These are phyloP conservation scores for Nothobranchius furzeri DNA, from an alignment of 2,113 vertebrate genomes.

Conservation along the genomic window DNA sequence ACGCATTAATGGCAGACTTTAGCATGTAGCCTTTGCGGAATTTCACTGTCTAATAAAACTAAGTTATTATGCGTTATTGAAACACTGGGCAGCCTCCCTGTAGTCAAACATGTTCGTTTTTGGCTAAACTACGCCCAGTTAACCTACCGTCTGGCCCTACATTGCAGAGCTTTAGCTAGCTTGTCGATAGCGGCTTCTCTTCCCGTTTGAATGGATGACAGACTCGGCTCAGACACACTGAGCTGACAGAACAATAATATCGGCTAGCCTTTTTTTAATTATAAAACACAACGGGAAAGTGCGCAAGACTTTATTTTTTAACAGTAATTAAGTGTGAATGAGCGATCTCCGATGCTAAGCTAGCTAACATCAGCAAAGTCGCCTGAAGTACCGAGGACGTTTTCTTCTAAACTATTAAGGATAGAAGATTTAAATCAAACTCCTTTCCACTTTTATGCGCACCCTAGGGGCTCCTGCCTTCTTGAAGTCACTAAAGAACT, in stretches of 20 bases:
- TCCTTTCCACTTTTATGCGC: slow-evolving; percentile 5
- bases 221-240: fast-evolving
- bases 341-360: slow-evolving; percentile 44
- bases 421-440: slow-evolving; percentile 31
- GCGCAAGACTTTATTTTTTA: not conserved
- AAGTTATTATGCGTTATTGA: not conserved
- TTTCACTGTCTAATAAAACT: not conserved
- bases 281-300: not conserved
- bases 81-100: not conserved
- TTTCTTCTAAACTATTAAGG: slow-evolving; percentile 11
- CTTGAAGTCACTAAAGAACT: not conserved
- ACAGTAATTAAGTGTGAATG: not conserved
- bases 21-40: too few relatives aligned
- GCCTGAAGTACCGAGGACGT: slow-evolving; percentile 24
- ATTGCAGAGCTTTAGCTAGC: slow-evolving; percentile 67
- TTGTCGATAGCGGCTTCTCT: slow-evolving; percentile 62
- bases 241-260: not conserved
- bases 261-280: not conserved
- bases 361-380: slow-evolving; percentile 44
- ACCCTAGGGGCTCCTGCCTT: not conserved
- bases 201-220: slow-evolving; percentile 49
- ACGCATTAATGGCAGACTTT: too few relatives aligned
- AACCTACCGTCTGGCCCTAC: slow-evolving; percentile 70
- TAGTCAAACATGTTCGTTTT: slow-evolving; percentile 24
- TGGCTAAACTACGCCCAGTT: slow-evolving; percentile 74